phyloP scores from a whole-genome alignment of 2,888 invertebrate genomes.

The Scaeva pyrastri region DNA sequence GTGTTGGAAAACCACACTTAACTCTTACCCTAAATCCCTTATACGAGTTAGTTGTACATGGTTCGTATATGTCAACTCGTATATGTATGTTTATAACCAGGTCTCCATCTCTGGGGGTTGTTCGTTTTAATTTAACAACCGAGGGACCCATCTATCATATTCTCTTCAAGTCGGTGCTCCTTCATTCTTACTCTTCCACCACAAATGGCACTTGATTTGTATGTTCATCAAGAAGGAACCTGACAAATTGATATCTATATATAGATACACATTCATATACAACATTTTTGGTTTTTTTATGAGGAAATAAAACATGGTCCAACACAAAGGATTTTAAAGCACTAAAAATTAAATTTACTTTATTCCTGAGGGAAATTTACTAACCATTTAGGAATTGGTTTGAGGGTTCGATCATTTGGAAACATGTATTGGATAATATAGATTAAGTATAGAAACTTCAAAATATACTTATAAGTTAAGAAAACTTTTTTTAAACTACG shows the following conservation, averaged over 20 bases:
- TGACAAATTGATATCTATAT: constrained; percentile 9
- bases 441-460: no score
- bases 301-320: neutral
- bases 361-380: neutral
- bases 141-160: neutral
- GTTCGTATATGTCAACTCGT: no score
- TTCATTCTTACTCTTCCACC: neutral
- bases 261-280: no score
- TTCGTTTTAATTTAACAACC: constrained; percentile 21
- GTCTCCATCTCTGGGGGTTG: neutral
- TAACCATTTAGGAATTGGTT: no score
- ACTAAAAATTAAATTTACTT: no score
- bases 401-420: no score
- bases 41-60: no score
- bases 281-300: neutral
- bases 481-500: no score
- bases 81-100: neutral
- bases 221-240: neutral
- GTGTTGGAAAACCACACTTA: neutral
- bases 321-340: neutral
- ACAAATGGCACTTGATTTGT: constrained; percentile 9
- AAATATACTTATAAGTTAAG: no score
- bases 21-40: neutral
- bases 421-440: no score
- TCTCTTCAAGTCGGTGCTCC: neutral